Percentiles rank a stretch among this genome's conserved stretches.
These are phyloP conservation scores for Sinella curviseta DNA, from an alignment of 1,140 invertebrate species.

Conservation along the genomic window DNA sequence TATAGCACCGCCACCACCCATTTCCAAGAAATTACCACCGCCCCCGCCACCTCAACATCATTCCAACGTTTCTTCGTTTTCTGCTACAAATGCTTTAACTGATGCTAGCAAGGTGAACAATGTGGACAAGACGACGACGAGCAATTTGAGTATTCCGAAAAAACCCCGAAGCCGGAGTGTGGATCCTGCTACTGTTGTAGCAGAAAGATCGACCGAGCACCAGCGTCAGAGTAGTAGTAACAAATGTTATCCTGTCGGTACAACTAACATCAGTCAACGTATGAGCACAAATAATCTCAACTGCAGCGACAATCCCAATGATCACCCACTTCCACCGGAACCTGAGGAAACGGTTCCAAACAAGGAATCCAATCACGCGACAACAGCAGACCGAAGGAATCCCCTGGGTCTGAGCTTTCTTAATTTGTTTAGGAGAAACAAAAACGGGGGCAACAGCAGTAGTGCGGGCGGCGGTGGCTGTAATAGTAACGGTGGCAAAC, in stretches of 20 bases:
- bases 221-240: no score
- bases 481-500: neutral
- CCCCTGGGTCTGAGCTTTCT: slow-evolving; percentile 1
- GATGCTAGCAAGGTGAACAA: no score
- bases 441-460: no score
- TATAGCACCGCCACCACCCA: neutral
- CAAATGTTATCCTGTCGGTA: no score
- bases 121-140: no score
- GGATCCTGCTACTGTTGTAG: neutral
- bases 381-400: neutral
- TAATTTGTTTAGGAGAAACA: neutral
- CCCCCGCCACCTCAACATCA: neutral
- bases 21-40: neutral
- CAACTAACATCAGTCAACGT: no score
- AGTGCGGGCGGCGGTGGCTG: no score
- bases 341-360: neutral
- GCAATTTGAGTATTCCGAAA: neutral
- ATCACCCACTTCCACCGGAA: slow-evolving; percentile 11
- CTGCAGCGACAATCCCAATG: neutral
- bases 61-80: no score
- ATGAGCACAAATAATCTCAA: neutral
- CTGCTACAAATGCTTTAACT: no score
- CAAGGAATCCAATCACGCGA: neutral
- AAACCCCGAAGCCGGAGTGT: slow-evolving; percentile 5
- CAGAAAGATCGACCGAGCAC: no score